Conservation (phyloP, 1,140 invertebrate genomes). For the Triops longicaudatus region DNA sequence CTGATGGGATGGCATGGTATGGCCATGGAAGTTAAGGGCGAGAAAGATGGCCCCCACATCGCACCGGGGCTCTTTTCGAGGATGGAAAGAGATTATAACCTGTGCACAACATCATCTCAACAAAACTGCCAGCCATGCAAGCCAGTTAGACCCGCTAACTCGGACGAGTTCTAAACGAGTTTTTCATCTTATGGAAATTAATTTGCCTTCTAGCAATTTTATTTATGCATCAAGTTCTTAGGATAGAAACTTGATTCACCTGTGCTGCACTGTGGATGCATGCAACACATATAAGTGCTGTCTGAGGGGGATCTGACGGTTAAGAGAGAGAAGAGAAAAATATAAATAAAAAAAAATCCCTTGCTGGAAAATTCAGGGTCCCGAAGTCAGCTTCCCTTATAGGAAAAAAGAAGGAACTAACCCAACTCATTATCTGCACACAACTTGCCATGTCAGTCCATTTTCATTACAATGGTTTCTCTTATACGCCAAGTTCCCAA, state of each 20-base stretch:
- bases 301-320: constrained; percentile 5
- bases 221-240: constrained; percentile 8
- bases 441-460: constrained; percentile 11
- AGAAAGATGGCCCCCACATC: constrained; percentile 6
- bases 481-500: constrained; percentile 12
- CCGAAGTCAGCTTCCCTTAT: not conserved
- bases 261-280: not conserved
- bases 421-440: constrained; percentile 14
- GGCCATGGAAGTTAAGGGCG: not conserved
- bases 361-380: not conserved
- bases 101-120: constrained; percentile 2
- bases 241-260: not conserved
- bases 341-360: not conserved
- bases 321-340: not conserved
- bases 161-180: constrained; percentile 4
- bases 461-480: constrained; percentile 14
- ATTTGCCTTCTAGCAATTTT: not conserved
- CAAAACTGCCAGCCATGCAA: not conserved
- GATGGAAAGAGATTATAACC: constrained; percentile 8
- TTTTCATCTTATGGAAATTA: constrained; percentile 16
- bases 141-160: not conserved
- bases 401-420: not conserved
- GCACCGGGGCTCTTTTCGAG: not conserved
- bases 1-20: not conserved
- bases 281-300: constrained; percentile 15